Evolutionary conservation across 2,113 vertebrate species (phyloP).

Genomic region (Daubentonia madagascariensis): DNA sequence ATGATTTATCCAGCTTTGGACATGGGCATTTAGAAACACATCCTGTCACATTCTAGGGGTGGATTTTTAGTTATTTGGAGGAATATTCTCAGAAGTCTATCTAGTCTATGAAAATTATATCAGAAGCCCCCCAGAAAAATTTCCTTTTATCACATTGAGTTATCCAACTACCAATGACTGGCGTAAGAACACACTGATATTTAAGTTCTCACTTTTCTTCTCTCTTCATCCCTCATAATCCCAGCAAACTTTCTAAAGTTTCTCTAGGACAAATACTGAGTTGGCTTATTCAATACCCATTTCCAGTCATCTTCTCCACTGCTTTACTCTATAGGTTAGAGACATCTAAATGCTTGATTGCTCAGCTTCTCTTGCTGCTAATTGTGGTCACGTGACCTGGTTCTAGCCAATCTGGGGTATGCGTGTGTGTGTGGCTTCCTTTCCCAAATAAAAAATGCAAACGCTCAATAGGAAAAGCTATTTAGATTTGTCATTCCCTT

Average conservation of each 20-base stretch:
- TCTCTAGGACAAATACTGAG: neutral
- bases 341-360: neutral
- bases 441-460: neutral
- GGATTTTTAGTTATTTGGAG: slow-evolving; percentile 4
- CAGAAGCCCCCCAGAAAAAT: neutral
- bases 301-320: neutral
- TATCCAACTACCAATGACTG: neutral
- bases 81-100: neutral
- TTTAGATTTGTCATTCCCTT: neutral
- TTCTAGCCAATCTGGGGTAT: neutral
- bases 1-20: neutral
- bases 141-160: neutral
- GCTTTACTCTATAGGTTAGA: neutral
- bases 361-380: neutral
- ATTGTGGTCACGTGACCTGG: neutral
- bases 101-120: neutral
- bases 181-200: neutral
- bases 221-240: neutral
- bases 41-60: neutral
- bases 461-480: neutral
- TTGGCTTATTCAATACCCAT: neutral
- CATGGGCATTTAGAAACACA: slow-evolving; percentile 43
- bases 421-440: neutral
- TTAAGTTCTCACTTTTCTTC: neutral
- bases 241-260: neutral